Evolutionary conservation across 1,140 invertebrate species (phyloP).

Genomic region (Diorhabda sublineata): DNA sequence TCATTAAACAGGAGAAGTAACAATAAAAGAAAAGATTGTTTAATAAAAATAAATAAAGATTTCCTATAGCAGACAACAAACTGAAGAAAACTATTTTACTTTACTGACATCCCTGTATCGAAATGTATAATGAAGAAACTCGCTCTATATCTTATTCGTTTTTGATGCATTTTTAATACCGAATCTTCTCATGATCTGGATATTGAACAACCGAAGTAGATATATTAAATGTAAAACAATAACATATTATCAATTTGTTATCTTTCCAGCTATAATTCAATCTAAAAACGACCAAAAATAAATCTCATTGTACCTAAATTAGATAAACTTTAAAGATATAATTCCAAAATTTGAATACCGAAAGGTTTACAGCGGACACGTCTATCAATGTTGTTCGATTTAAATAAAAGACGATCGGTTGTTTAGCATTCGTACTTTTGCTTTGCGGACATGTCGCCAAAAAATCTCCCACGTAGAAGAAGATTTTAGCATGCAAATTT

Average conservation of each 20-base stretch:
- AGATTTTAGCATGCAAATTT: constrained; percentile 36
- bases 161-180: too few species aligned
- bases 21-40: too few species aligned
- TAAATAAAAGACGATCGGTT: constrained; percentile 33
- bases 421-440: constrained; percentile 29
- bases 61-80: too few species aligned
- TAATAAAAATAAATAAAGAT: too few species aligned
- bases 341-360: constrained; percentile 32
- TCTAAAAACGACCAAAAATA: constrained; percentile 34
- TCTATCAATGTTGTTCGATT: constrained; percentile 34
- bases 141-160: too few species aligned
- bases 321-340: constrained; percentile 34
- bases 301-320: constrained; percentile 34
- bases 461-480: constrained; percentile 37
- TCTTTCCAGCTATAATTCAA: constrained; percentile 37
- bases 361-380: constrained; percentile 35
- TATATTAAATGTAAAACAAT: constrained; percentile 19
- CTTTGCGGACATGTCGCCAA: constrained; percentile 23
- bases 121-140: too few species aligned
- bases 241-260: constrained; percentile 40
- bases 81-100: too few species aligned
- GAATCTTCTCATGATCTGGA: neutral
- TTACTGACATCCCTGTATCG: too few species aligned
- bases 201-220: neutral
- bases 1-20: too few species aligned